Base-by-base conservation (phyloP, 1,140 invertebrate genomes). In the Cherax destructor region DNA sequence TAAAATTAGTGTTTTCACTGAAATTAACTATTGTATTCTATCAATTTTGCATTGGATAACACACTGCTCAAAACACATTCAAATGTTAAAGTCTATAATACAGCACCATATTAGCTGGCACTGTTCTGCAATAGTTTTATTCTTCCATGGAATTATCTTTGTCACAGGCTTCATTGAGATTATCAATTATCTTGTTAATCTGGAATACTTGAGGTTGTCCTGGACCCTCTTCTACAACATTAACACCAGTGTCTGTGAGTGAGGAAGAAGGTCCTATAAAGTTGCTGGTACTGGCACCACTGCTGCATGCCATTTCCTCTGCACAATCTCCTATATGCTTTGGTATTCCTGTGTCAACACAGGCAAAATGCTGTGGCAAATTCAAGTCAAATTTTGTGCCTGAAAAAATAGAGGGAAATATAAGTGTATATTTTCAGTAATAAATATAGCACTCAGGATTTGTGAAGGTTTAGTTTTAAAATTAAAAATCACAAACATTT, bases 221-320 rank as follows among this genome's bases (percentile, higher is more conserved):
- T 98, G 98, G 0, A 98, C 99, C 93, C 99, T 98, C 94, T 24
- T 86, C 89, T 16, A 69, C 47, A 13, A 24, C 78, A 49, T 83
- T 30, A 69, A 83, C 69, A 10, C 65, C 81, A 30, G 7, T 47
- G 6, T 50, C 56, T 13, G 47, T 30, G 16, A 59, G n/a, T 9
- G 88, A 72, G 11, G 80, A 61, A 5, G 41, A 9, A 10, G 81
- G 80, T 6, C 80, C 80, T 41, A 61, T 83, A 41, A 83, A 83
- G 50, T 61, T 80, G 18, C 69, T 83, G 24, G 65, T 80, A n/a
- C 69, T 74, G 59, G 50, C 52, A 30, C 72, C 59, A 76, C 78
- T 86, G 41, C 69, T 88, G 49, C 86, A 88, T 30, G 47, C 86
- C 79, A 84, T 86, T 13, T 84, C 86, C 30, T 74, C 79, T 30